Evolutionary conservation across 2,113 vertebrate species (phyloP), one percentile per base, ranked within the genome.

Genomic region (Toxostoma redivivum): DNA sequence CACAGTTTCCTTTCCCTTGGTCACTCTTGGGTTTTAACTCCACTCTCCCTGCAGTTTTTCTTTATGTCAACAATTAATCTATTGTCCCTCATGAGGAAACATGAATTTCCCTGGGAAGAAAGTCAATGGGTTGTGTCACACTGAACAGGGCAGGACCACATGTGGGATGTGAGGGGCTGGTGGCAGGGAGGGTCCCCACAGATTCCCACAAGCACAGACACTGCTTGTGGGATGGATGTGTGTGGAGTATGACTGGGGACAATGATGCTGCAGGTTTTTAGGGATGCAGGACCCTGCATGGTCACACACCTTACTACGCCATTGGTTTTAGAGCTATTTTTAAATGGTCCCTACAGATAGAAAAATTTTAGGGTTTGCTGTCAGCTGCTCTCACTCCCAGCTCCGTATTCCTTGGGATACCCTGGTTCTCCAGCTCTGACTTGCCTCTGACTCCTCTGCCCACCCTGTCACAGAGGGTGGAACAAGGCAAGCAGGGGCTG

Each of bases 1-100:
- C 78, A 82, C 74, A 85, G 31, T n/a, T 95, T 96, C 90, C 85
- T 95, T 85, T n/a, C 71, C 81, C 79, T 95, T 64, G 54, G 48
- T 94, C 82, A 23, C 3, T 15, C 58, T 35, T 2, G 5, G 37
- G 5, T 33, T 80, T 80, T 69, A 90, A 65, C 67, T 57, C 48
- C 1, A 0, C 20, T 95, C 71, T 93, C 69, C 88, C 85, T 92
- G 90, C 62, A 30, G 50, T 71, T 89, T 92, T 72, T 69, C 90
- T 76, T 92, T 14, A 8, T 94, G 92, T 64, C 74, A 86, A 71
- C 71, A 65, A 80, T 81, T 81, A 81, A 78, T 81, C 48, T 33
- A 1, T 11, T 48, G 37, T 35, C 67, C 51, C 84, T 78, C 22
- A 18, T 12, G 30, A 91, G 69, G 77, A 61, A 81, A 19, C 33